These are phyloP conservation scores for Forbesichthys papilliferus DNA, from an alignment of 2,113 vertebrate genomes.

Conservation along the genomic window DNA sequence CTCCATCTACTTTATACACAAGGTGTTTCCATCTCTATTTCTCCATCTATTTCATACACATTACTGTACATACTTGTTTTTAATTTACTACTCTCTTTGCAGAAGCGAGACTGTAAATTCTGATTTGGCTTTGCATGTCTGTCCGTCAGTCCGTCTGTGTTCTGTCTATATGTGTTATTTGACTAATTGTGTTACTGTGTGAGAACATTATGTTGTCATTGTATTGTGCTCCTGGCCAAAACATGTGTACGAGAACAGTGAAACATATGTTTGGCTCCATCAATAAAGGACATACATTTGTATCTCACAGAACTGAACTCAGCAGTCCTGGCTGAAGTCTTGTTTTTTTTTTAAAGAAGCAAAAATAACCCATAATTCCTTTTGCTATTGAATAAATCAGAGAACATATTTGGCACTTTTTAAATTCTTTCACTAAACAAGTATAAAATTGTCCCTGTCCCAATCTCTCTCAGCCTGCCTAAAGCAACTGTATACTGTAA, in stretches of 20 bases:
- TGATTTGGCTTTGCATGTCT: slow-evolving; percentile 35
- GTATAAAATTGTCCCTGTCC: too few species aligned
- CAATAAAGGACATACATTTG: not conserved
- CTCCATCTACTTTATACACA: too few species aligned
- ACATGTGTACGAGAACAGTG: slow-evolving; percentile 35
- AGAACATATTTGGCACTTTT: too few species aligned
- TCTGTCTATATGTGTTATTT: slow-evolving; percentile 11
- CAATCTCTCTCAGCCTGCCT: too few species aligned
- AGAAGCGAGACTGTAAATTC: slow-evolving; percentile 50
- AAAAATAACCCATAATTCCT: not conserved
- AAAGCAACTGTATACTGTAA: too few species aligned
- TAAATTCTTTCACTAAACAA: too few species aligned
- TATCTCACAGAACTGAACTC: not conserved
- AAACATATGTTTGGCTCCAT: slow-evolving; percentile 36
- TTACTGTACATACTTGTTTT: not conserved
- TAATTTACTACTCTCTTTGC: slow-evolving; percentile 36
- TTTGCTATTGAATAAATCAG: too few species aligned
- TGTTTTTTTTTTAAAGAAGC: not conserved
- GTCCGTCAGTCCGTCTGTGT: slow-evolving; percentile 13
- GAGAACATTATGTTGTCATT: slow-evolving; percentile 11
- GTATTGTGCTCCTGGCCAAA: slow-evolving; percentile 32
- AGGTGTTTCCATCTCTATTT: not conserved
- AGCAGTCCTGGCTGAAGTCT: not conserved
- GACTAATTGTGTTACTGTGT: slow-evolving; percentile 27
- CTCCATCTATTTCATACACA: slow-evolving; percentile 1